These are phyloP conservation scores for Netelia melanura DNA, from an alignment of 2,888 invertebrate genomes.

Conservation along the genomic window DNA sequence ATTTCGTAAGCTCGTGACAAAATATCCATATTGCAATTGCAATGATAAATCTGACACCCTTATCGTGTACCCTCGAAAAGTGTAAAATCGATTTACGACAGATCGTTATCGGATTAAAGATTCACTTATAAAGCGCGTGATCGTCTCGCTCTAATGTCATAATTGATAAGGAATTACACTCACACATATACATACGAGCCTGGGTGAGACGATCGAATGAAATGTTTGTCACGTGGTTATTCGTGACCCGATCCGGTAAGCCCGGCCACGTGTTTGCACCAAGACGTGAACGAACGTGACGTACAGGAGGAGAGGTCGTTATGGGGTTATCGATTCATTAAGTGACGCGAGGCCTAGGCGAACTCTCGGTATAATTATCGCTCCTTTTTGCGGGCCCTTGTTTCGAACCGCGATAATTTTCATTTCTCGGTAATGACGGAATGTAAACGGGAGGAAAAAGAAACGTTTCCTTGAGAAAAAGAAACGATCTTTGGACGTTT, in stretches of 20 bases:
- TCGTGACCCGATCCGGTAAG: constrained; percentile 39
- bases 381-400: constrained; percentile 13
- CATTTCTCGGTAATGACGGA: constrained; percentile 30
- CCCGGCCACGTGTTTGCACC: constrained; percentile 54
- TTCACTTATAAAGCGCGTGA: constrained; percentile 31
- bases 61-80: neutral
- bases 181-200: neutral
- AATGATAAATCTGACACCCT: neutral
- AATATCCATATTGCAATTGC: neutral
- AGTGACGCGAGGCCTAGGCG: constrained; percentile 42
- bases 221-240: constrained; percentile 54
- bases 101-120: constrained; percentile 34
- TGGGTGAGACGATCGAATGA: constrained; percentile 28
- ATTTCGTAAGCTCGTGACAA: neutral
- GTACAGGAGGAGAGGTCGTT: constrained; percentile 41
- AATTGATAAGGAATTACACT: neutral
- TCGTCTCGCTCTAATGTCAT: constrained; percentile 34
- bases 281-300: constrained; percentile 50
- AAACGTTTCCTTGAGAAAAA: neutral
- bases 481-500: too few species aligned
- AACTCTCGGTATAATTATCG: constrained; percentile 43
- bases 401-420: constrained; percentile 30
- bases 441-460: neutral
- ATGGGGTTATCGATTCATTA: constrained; percentile 54
- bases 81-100: constrained; percentile 34